Evolutionary conservation across 1,140 invertebrate genomes (phyloP), one percentile per base, ranked within the genome.

Genomic region (Drosophila pallidifrons): DNA sequence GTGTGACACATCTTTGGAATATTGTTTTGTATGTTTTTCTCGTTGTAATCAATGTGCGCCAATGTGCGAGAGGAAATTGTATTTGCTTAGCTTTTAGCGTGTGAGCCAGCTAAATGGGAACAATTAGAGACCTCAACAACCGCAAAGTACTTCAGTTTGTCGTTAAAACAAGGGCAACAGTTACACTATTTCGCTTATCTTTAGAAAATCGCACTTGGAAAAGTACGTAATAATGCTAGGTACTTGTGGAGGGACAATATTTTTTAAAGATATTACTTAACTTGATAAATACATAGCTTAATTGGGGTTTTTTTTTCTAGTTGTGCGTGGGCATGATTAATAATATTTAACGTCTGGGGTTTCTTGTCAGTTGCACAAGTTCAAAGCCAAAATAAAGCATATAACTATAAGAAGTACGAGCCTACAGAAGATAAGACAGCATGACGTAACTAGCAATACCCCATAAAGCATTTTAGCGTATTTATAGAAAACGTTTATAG

Each of bases 1-100:
- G 65, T 63, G 61, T 81, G 78, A 83, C 80, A 63, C 61, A 82
- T 83, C 43, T 43, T n/a, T 13, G 2, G 16, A 46, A 61, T 51
- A 58, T 71, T 63, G 47, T 43, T 45, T 38, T 43, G 49, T 47
- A 74, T 45, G 28, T 66, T 47, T 55, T 52, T 52, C 16, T 46
- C 49, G 41, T 11, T 63, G 45, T 54, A 64, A 67, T 60, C 15
- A 73, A 20, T 25, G 47, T 51, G 28, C 45, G 20, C 20, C 20
- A n/a, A n/a, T n/a, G n/a, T n/a, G n/a, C 3, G 3, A 25, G 20
- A 25, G 20, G 20, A 25, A 25, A 25, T 49, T 66, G 11, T 79
- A 59, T 79, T 79, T 79, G 64, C 15, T 46, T 46, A 65, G 41
- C 25, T 54, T 20, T 73, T 67, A 49, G 20, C 16, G 13, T 64